Evolutionary conservation across 1,140 invertebrate species (phyloP), one percentile per base, ranked within the genome.

Genomic region (Reticulitermes speratus): DNA sequence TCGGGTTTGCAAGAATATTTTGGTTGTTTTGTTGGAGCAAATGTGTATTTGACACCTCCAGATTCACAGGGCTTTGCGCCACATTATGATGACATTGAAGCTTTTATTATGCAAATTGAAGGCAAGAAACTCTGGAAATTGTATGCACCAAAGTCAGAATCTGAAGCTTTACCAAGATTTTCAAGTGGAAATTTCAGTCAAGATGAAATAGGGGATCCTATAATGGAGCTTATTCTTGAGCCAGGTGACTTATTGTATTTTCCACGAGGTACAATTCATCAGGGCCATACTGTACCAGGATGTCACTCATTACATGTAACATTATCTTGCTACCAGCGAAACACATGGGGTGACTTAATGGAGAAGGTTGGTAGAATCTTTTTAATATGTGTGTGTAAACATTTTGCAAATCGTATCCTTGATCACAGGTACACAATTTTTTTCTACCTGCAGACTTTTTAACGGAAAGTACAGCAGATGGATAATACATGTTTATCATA

Each of bases 81-180:
- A 1, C 98, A 99, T 92, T 99, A 96, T 91, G 98, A 99, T 92
- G 98, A 99, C 89, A 99, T 99, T 88, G 99, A 99, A 92, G 98
- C 98, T 25, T 99, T 99, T 91, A 95, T 99, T 86, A 89, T 99
- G 69, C 99, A 99, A 92, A 91, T 99, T 14, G 98, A 99, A 92
- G 99, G 99, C 0, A 95, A 96, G 88, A 99, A 99, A 91, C 93
- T 95, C 87, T 99, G 98, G 98, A 95, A 94, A 88, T 90, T 99
- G 9, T 99, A 99, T 90, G 94, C 93, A 87, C 96, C 97, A 45
- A 91, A 92, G 90, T 94, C 45, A 52, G 83, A 84, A 25, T 89
- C 91, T 25, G 96, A 98, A 90, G 90, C 92, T 12, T 91, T 99
- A 23, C 94, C 97, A 59, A 92, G 96, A 87, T 93, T 92, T 89